Percentiles rank a stretch among this genome's conserved stretches.
These are phyloP conservation scores for Hirtodrosophila duncani DNA, from an alignment of 2,888 invertebrate species.

Conservation along the genomic window DNA sequence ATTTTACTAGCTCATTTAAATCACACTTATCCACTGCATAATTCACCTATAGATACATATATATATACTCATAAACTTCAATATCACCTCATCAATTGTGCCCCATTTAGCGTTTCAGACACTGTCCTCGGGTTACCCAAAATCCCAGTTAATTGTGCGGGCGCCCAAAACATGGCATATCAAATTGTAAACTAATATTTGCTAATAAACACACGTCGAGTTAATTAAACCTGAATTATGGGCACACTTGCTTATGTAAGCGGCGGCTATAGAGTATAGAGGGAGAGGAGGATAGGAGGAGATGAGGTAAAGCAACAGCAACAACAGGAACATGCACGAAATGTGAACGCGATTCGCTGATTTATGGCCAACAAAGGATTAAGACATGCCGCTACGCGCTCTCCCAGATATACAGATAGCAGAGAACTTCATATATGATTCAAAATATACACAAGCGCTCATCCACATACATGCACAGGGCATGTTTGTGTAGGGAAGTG, in stretches of 20 bases:
- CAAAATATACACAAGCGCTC: no score
- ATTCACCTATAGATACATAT: no score
- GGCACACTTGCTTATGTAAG: conserved; percentile 48
- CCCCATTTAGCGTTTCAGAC: neutral
- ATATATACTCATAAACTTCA: no score
- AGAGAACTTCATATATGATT: conserved; percentile 33
- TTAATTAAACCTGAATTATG: conserved; percentile 76
- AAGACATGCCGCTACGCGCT: conserved; percentile 57
- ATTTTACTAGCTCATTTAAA: no score
- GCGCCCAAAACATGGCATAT: conserved; percentile 45
- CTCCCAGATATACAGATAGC: conserved; percentile 37
- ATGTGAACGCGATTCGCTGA: conserved; percentile 71
- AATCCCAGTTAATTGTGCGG: conserved; percentile 41
- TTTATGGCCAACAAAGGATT: conserved; percentile 73
- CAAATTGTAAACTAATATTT: conserved; percentile 76
- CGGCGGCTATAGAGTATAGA: neutral
- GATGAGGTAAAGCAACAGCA: conserved; percentile 11
- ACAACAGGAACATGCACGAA: conserved; percentile 53
- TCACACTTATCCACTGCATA: no score
- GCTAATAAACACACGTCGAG: conserved; percentile 73
- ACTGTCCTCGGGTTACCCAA: neutral
- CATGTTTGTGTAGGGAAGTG: conserved; percentile 4
- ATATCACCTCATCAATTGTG: conserved; percentile 13
- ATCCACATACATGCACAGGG: conserved; percentile 17
- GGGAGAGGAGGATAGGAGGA: neutral